Evolutionary conservation across 2,797 vertebrate species (phyloP), one percentile per base, ranked within the genome.

Genomic region (Pseudochirops cupreus): DNA sequence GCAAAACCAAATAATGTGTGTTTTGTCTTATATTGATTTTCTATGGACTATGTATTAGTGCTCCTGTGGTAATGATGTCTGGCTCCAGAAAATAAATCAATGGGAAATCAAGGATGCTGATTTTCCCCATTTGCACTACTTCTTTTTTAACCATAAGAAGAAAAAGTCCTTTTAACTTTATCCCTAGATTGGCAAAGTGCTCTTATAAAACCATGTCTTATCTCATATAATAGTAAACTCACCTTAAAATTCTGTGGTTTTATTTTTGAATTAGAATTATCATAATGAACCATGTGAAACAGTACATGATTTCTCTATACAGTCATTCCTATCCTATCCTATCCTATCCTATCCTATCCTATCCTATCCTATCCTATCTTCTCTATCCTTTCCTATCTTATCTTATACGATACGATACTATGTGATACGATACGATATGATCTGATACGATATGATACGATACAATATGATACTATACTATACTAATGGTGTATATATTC

Each of bases 1-100:
- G 67, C 12, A 97, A 96, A 97, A 97, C 96, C 93, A 98, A 97
- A 97, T 98, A 97, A 97, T 95, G 91, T 96, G 89, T 95, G 96
- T 95, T 97, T 98, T 97, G 93, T 58, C 93, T 93, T 95, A 92
- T 92, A 98, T 97, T 97, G 97, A 98, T 98, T 98, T 98, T 95
- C 89, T 98, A 95, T 97, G 94, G 97, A 96, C 94, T 96, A 93
- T 97, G 97, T 95, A 98, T 98, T 97, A 97, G 90, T 94, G 55
- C 55, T 95, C 94, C 57, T 95, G 16, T 94, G 91, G 92, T 98
- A 98, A 97, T 97, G 91, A 94, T 5, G n/a, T 97, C 96, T 98
- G 96, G 90, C 97, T 98, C 94, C 96, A 98, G 97, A 96, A 96
- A 92, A 94, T 94, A 98, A 98, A 98, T 98, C 97, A 98, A 98